These are phyloP conservation scores for Dasysyrphus tricinctus DNA, from an alignment of 2,888 invertebrate genomes.

Conservation along the genomic window DNA sequence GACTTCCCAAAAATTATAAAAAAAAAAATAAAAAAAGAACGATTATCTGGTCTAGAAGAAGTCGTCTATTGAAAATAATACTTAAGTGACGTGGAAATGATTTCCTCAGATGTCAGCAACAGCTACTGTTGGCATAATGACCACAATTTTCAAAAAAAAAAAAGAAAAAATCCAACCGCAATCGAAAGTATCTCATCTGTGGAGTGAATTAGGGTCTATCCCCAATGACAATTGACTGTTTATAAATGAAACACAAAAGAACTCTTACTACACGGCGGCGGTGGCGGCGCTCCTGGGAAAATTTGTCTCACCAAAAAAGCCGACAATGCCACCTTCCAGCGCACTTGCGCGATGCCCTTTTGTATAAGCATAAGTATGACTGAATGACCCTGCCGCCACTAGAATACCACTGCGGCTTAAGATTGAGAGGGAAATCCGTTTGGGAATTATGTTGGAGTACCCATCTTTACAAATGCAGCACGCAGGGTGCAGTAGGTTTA, in stretches of 20 bases:
- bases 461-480: constrained; percentile 59
- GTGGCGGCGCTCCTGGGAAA: constrained; percentile 71
- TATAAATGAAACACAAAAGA: constrained; percentile 55
- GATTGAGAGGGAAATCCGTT: constrained; percentile 61
- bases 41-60: constrained; percentile 12
- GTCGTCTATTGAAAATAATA: constrained; percentile 44
- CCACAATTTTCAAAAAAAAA: constrained; percentile 51
- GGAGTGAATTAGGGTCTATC: constrained; percentile 54
- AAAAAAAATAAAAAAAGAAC: not conserved
- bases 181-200: constrained; percentile 42
- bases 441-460: constrained; percentile 22
- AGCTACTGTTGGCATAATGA: constrained; percentile 63
- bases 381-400: not conserved
- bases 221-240: constrained; percentile 53
- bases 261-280: not conserved
- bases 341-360: constrained; percentile 55
- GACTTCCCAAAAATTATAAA: not conserved
- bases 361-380: constrained; percentile 28
- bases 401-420: not conserved
- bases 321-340: not conserved
- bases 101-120: constrained; percentile 58
- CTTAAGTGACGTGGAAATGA: constrained; percentile 25
- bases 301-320: constrained; percentile 22
- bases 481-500: constrained; percentile 46
- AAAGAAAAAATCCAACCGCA: constrained; percentile 19